A percentile compares a stretch with the other conserved stretches of the same genome.
Evolutionary conservation across 2,888 invertebrate genomes (phyloP).

Genomic region (Polydrusus pterygomalis): DNA sequence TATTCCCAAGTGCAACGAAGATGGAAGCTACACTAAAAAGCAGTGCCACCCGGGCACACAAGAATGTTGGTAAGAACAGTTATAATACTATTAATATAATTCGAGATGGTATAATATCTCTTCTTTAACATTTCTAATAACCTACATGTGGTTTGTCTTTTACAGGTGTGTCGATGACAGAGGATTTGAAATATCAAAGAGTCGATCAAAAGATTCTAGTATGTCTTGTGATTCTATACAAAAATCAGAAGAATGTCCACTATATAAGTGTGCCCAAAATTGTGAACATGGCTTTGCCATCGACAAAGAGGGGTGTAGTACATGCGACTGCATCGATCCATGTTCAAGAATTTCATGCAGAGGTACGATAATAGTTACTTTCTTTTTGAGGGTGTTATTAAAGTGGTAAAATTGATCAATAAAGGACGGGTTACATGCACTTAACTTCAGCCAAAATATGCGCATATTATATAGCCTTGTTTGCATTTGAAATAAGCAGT

Average conservation of each 20-base stretch:
- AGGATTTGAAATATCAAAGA: constrained; percentile 85
- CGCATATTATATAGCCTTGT: no score
- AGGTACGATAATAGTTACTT: constrained; percentile 57
- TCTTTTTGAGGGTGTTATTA: no score
- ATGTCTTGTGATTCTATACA: constrained; percentile 71
- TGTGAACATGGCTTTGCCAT: constrained; percentile 80
- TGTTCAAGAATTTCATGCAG: constrained; percentile 84
- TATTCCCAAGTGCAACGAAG: constrained; percentile 82
- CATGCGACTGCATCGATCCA: constrained; percentile 85
- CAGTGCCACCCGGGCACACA: constrained; percentile 83
- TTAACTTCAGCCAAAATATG: no score
- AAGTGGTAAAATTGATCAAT: no score
- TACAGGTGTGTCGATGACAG: constrained; percentile 81
- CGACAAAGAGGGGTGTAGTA: constrained; percentile 81
- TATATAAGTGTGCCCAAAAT: constrained; percentile 73
- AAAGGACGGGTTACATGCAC: no score
- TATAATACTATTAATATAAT: no score
- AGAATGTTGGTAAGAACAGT: constrained; percentile 79
- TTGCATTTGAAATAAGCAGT: no score
- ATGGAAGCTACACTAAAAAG: constrained; percentile 81
- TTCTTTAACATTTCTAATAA: no score
- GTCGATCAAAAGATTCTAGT: constrained; percentile 72
- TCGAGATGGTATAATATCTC: no score
- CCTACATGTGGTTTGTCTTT: constrained; percentile 6
- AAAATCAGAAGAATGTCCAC: constrained; percentile 71